Base-by-base conservation (phyloP, 1,140 invertebrate genomes). In the Chionoecetes opilio region DNA sequence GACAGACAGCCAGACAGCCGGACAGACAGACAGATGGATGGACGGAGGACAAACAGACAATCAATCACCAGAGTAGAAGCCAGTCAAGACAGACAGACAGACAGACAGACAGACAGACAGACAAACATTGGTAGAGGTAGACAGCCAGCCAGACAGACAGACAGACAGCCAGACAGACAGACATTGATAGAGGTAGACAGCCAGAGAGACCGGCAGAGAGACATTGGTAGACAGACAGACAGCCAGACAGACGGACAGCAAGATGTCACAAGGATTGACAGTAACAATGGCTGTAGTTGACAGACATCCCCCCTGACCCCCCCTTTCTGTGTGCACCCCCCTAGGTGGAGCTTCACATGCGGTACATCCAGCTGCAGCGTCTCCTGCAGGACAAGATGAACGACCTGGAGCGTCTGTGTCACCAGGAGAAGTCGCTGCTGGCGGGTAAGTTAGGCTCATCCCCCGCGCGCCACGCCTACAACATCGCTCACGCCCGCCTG, bases 361-460 rank as follows among this genome's bases (percentile, higher is more conserved):
- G 98, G 84, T 99, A 99, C 96, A 98, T 99, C 85, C 98, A 99
- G 96, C 97, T 99, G 8, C 99, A 99, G 97, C 98, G 98, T 96
- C 97, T 98, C 37, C 97, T 99, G 9, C 98, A 99, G 97, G 98
- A 98, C n/a, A 99, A 99, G 97, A 98, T 99, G 97, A 97, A 98
- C 86, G 99, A 99, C 97, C 97, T 99, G 46, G 98, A 99, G 96
- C 97, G 98, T 91, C 97, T 99, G 3, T 98, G 98, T 96, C 97
- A 99, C 37, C 97, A 98, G 75, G 99, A 99, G 97, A 98, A 98
- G 93, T 98, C 99, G 96, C 97, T 99, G 34, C 91, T 97, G 82
- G 93, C 96, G 35, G 96, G 96, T 96, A 97, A 97, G 96, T 97
- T 95, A 86, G 91, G 90, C 85, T 91, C 93, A 35, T 95, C 95